A percentile compares a stretch with the other conserved stretches of the same genome.
These are phyloP conservation scores for Drosophila pullipes DNA, from an alignment of 2,888 invertebrate genomes.

Conservation along the genomic window DNA sequence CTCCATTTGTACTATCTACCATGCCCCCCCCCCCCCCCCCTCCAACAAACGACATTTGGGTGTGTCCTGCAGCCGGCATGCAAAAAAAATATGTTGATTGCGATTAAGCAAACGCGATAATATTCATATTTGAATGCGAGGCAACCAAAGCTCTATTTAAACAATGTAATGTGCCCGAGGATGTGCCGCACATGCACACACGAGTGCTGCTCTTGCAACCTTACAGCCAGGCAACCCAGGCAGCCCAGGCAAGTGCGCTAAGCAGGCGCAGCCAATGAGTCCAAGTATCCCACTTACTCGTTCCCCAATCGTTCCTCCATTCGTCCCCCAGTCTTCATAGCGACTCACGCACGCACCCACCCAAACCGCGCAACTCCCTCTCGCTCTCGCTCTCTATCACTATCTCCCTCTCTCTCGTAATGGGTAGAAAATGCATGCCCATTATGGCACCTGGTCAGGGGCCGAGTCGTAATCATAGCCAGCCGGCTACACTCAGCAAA, in stretches of 20 bases:
- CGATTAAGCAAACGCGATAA: slow-evolving; percentile 79
- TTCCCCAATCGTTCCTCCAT: neutral
- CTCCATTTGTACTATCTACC: slow-evolving; percentile 9
- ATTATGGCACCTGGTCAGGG: slow-evolving; percentile 77
- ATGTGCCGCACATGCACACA: slow-evolving; percentile 40
- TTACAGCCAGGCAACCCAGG: neutral
- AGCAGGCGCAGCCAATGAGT: slow-evolving; percentile 65
- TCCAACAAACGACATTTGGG: slow-evolving; percentile 43
- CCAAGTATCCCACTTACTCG: slow-evolving; percentile 34
- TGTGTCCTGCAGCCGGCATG: slow-evolving; percentile 48
- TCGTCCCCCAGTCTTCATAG: neutral
- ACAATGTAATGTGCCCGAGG: slow-evolving; percentile 77
- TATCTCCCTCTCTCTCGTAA: slow-evolving; percentile 29
- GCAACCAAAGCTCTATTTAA: slow-evolving; percentile 75
- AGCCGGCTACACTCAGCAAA: neutral
- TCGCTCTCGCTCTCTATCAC: neutral
- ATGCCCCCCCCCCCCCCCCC: neutral
- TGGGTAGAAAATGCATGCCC: slow-evolving; percentile 73
- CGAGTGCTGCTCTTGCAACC: slow-evolving; percentile 28
- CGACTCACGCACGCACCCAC: slow-evolving; percentile 72
- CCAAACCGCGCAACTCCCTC: slow-evolving; percentile 42
- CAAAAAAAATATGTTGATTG: slow-evolving; percentile 68
- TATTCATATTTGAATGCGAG: slow-evolving; percentile 77
- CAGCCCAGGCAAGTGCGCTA: slow-evolving; percentile 32
- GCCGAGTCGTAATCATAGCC: slow-evolving; percentile 12